phyloP scores from a whole-genome alignment of 2,113 vertebrate genomes.

The Lontra canadensis region DNA sequence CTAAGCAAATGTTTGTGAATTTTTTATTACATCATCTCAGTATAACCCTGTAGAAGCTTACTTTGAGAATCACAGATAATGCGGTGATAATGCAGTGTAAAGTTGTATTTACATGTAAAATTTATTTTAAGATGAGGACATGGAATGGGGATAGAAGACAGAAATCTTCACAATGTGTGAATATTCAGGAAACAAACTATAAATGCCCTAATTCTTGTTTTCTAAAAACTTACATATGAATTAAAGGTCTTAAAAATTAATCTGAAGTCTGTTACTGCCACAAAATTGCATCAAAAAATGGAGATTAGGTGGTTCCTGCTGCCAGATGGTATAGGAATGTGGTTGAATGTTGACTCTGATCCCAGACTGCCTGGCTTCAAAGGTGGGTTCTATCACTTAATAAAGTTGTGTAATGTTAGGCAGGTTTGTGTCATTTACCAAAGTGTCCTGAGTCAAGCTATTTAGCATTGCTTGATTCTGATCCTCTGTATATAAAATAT shows the following conservation, averaged over 20 bases:
- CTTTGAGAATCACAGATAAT: slow-evolving; percentile 14
- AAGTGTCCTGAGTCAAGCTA: background rate
- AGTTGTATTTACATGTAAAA: slow-evolving; percentile 36
- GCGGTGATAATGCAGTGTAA: background rate
- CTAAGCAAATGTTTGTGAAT: slow-evolving; percentile 20
- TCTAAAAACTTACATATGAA: slow-evolving; percentile 25
- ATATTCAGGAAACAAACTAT: background rate
- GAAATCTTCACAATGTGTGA: background rate
- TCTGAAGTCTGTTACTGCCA: background rate
- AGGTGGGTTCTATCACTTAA: background rate
- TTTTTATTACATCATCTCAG: slow-evolving; percentile 52
- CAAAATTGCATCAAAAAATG: background rate
- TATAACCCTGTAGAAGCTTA: background rate
- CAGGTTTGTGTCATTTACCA: background rate
- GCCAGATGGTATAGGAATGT: slow-evolving; percentile 5
- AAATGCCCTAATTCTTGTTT: background rate
- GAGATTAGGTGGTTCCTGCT: background rate
- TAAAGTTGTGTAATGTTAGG: background rate
- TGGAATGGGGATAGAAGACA: background rate
- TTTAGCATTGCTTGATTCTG: background rate
- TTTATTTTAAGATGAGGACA: slow-evolving; percentile 37
- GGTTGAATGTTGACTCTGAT: background rate
- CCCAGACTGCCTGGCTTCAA: background rate
- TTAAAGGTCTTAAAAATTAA: slow-evolving; percentile 28
- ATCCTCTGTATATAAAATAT: background rate